Conservation (phyloP, 2,113 vertebrate species). For the Rousettus leschenaultii region DNA sequence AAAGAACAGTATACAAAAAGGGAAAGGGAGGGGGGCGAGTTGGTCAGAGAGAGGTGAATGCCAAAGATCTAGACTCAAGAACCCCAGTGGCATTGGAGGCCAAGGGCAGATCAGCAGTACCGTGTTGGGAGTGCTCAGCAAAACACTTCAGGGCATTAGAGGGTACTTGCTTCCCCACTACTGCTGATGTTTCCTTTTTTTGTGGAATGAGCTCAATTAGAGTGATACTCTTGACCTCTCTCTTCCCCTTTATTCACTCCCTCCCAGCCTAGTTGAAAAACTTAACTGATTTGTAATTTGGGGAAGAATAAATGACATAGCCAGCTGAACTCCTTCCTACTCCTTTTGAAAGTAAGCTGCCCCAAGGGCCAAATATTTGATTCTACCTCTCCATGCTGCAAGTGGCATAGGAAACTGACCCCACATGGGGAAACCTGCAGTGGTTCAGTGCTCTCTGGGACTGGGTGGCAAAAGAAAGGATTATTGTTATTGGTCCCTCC, state of each 20-base stretch:
- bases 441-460: neutral
- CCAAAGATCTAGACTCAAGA: neutral
- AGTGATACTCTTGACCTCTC: neutral
- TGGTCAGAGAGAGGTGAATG: neutral
- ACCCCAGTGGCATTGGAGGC: accelerated
- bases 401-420: neutral
- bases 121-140: neutral
- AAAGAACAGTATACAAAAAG: neutral
- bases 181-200: neutral
- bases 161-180: neutral
- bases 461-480: neutral
- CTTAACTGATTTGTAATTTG: neutral
- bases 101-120: neutral
- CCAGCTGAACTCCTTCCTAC: neutral
- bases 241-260: neutral
- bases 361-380: neutral
- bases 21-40: neutral
- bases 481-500: neutral
- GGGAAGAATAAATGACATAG: neutral
- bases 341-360: neutral
- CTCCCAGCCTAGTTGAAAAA: neutral
- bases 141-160: neutral
- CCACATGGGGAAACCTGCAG: neutral
- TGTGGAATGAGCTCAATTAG: neutral
- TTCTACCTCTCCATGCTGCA: neutral